Percentiles rank a stretch among this genome's conserved stretches.
Evolutionary conservation across 2,113 vertebrate species (phyloP).

Genomic region (Tamias sibiricus): DNA sequence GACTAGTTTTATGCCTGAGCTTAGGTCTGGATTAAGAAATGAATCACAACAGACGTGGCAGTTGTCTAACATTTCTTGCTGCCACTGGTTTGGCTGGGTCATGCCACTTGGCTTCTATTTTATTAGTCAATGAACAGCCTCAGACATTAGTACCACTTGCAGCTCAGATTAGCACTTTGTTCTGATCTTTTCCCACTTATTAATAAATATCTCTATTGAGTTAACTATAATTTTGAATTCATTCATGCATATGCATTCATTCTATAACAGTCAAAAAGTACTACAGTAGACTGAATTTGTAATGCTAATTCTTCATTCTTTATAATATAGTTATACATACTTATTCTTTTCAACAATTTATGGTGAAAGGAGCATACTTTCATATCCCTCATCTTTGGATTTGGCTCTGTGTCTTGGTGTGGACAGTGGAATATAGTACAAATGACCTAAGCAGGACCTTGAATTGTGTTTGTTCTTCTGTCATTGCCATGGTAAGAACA

Average conservation of each 20-base stretch:
- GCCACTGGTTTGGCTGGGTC: background rate
- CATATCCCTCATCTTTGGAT: background rate
- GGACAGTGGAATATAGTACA: background rate
- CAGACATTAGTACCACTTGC: background rate
- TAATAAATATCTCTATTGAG: background rate
- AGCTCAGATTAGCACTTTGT: background rate
- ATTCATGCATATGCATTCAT: background rate
- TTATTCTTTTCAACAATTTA: background rate
- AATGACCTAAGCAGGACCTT: background rate
- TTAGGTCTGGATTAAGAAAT: slow-evolving; percentile 41
- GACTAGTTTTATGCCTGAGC: background rate
- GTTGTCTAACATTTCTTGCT: background rate
- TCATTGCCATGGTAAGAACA: background rate
- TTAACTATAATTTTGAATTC: slow-evolving; percentile 6
- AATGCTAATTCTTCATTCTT: background rate
- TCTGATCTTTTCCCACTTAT: background rate
- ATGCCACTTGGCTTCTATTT: background rate
- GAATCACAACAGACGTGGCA: background rate
- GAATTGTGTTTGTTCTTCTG: background rate
- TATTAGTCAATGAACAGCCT: background rate
- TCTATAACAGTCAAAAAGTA: background rate
- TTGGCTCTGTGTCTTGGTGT: background rate
- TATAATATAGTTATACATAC: background rate
- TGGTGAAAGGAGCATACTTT: background rate
- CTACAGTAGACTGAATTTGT: background rate